A percentile compares a stretch with the other conserved stretches of the same genome.
Conservation (phyloP, 2,113 vertebrate species). For the Enhydra lutris region DNA sequence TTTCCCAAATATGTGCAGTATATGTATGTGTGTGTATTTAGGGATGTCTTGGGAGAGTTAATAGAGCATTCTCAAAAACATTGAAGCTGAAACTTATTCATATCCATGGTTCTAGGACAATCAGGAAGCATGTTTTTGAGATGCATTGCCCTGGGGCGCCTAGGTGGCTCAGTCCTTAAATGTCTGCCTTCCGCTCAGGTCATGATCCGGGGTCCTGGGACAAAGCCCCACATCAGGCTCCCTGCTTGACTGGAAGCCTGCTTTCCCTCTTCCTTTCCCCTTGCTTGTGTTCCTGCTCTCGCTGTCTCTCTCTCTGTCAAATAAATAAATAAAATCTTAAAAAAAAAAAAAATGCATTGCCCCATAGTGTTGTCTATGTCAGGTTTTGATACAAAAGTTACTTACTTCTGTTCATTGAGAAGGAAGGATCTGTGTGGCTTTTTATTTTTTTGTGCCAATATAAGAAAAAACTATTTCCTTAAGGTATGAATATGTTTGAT, state of each 20-base stretch:
- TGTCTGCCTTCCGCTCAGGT: no score
- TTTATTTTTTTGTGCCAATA: not conserved
- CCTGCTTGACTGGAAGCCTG: no score
- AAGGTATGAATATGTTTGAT: not conserved
- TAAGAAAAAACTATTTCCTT: not conserved
- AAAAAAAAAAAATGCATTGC: not conserved
- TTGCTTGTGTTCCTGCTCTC: no score
- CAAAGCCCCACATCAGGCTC: no score
- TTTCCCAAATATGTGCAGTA: not conserved
- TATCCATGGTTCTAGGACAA: not conserved
- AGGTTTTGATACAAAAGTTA: not conserved
- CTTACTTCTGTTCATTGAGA: not conserved
- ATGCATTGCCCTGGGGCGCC: not conserved
- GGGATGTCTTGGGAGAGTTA: not conserved
- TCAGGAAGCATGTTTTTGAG: not conserved
- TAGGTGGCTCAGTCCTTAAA: no score
- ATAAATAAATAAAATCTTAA: no score
- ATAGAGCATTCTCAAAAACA: not conserved
- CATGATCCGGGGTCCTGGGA: no score
- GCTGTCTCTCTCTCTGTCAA: no score
- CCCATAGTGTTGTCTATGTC: not conserved
- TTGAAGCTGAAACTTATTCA: not conserved
- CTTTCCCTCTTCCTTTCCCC: no score
- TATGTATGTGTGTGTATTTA: not conserved
- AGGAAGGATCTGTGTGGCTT: not conserved